These are phyloP conservation scores for Piscicola geometra DNA, from an alignment of 2,888 invertebrate species.

Conservation along the genomic window DNA sequence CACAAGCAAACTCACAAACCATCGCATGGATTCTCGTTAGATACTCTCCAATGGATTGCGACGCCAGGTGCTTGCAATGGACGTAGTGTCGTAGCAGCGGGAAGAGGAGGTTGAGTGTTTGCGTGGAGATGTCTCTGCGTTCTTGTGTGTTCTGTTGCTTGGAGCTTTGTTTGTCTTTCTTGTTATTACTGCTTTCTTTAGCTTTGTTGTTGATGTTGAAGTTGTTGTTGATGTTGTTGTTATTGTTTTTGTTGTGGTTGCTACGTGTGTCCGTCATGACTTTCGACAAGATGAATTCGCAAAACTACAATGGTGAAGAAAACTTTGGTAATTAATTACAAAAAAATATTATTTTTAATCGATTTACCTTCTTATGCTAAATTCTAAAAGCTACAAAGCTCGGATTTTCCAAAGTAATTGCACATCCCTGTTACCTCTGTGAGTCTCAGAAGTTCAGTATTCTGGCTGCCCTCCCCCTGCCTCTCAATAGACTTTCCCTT, in stretches of 20 bases:
- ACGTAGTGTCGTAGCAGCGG: neutral
- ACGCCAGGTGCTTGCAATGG: neutral
- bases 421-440: too few species aligned
- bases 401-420: neutral
- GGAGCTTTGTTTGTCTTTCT: neutral
- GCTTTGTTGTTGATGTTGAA: neutral
- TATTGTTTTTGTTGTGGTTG: constrained; percentile 6
- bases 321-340: too few species aligned
- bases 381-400: neutral
- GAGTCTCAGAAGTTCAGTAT: neutral
- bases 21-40: neutral
- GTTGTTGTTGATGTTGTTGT: constrained; percentile 8
- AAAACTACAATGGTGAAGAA: neutral
- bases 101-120: neutral
- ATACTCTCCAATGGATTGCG: neutral
- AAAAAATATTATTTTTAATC: too few species aligned
- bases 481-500: neutral
- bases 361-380: too few species aligned
- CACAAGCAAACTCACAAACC: neutral
- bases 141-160: neutral
- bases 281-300: neutral
- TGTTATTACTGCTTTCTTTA: neutral
- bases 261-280: neutral
- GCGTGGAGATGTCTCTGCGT: neutral
- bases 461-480: neutral